Evolutionary conservation across 2,888 invertebrate genomes (phyloP).

Genomic region (Drosophila histrio): DNA sequence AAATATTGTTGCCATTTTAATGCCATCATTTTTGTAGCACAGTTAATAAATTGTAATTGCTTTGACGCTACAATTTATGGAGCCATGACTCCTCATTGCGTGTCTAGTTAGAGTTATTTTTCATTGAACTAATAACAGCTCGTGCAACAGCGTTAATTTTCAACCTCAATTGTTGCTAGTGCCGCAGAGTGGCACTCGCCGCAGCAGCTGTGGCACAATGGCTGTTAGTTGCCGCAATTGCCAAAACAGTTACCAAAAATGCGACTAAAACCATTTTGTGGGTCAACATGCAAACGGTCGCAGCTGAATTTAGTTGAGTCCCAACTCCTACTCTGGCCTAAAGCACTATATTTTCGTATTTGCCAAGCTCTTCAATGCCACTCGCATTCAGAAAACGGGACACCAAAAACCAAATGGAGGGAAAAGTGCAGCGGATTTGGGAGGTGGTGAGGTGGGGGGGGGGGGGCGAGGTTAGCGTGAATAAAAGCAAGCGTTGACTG

Average conservation of each 20-base stretch:
- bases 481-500: slow-evolving; percentile 38
- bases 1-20: too few species aligned
- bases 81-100: neutral
- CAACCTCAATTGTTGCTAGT: slow-evolving; percentile 6
- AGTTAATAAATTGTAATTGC: neutral
- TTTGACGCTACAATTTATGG: neutral
- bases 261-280: slow-evolving; percentile 28
- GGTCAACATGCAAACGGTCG: slow-evolving; percentile 46
- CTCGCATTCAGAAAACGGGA: slow-evolving; percentile 23
- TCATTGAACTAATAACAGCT: slow-evolving; percentile 25
- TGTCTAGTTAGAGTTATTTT: neutral
- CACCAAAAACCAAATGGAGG: slow-evolving; percentile 39
- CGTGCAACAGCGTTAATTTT: slow-evolving; percentile 4
- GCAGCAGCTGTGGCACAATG: slow-evolving; percentile 3
- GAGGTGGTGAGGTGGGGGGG: neutral
- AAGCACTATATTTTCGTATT: slow-evolving; percentile 54
- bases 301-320: slow-evolving; percentile 21
- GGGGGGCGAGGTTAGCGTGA: neutral
- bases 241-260: slow-evolving; percentile 21
- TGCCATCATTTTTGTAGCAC: neutral
- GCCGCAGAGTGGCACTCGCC: slow-evolving; percentile 1
- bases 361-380: slow-evolving; percentile 63
- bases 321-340: slow-evolving; percentile 11
- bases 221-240: slow-evolving; percentile 17
- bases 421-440: neutral